Conservation (phyloP, 2,797 vertebrate genomes). For the Xenopus petersii region DNA sequence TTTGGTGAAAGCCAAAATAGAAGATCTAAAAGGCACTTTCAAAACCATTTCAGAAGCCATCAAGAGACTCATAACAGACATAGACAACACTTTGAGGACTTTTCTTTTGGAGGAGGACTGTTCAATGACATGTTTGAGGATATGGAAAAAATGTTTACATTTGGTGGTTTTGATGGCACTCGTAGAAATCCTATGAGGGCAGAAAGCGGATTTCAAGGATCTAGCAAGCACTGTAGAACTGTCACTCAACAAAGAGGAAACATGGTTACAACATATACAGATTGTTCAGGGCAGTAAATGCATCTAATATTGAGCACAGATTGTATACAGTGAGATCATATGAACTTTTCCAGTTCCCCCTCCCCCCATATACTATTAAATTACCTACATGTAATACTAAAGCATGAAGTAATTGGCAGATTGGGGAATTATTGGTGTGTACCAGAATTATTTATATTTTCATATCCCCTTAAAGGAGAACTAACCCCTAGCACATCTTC, state of each 20-base stretch:
- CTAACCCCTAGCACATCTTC: no score
- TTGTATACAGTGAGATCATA: constrained; percentile 13
- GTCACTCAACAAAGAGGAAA: constrained; percentile 93
- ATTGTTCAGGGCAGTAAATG: constrained; percentile 80
- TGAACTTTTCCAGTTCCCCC: not conserved
- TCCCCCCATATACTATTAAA: not conserved
- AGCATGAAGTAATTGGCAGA: constrained; percentile 1
- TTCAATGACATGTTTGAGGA: constrained; percentile 90
- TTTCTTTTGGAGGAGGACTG: constrained; percentile 73
- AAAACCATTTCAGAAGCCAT: constrained; percentile 78
- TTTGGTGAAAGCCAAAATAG: constrained; percentile 80
- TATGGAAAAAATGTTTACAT: constrained; percentile 93
- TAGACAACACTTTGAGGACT: constrained; percentile 72
- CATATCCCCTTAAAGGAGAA: no score
- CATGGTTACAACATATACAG: constrained; percentile 96
- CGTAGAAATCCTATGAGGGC: constrained; percentile 70
- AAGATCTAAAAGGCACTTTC: constrained; percentile 83
- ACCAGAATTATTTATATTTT: no score
- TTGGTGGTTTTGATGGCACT: constrained; percentile 71
- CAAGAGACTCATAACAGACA: constrained; percentile 76
- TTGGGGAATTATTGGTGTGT: not conserved
- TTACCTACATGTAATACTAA: constrained; percentile 1
- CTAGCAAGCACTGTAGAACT: constrained; percentile 90
- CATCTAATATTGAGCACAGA: constrained; percentile 31
- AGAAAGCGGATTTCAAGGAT: constrained; percentile 78